Evolutionary conservation across 2,113 vertebrate genomes (phyloP), one percentile per base, ranked within the genome.

Genomic region (Pogonocichla stellata): DNA sequence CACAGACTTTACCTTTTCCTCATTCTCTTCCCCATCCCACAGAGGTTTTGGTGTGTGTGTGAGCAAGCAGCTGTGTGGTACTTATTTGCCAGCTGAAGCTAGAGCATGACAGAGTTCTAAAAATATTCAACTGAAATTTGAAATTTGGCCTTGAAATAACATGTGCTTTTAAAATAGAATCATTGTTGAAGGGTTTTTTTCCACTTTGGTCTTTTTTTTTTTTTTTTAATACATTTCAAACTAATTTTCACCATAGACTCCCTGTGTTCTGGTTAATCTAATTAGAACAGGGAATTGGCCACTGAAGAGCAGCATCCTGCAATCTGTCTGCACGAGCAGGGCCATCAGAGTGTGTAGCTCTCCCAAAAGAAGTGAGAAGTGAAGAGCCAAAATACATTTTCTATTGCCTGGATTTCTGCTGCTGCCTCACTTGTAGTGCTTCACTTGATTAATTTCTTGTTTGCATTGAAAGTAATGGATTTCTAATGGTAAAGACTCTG

Each of bases 251-350:
- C 31, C 19, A 45, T 6, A 12, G 4, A 19, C 6, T 87, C 33
- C 28, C 8, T 20, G 14, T 57, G 28, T 69, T 56, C 26, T 56
- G 7, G 8, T 66, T 75, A 74, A 58, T 62, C 25, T 64, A 31
- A 34, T 36, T 82, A 14, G 43, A 57, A n/a, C 2, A n/a, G 33
- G 56, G 15, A 47, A 25, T 19, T 56, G 26, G 43, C 7, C 33
- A 45, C 31, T 13, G 47, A 57, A 10, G 5, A 40, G 14, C 4
- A 57, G 33, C n/a, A 53, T 34, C 9, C 54, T 36, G 40, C 57
- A 42, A 57, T 22, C 19, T 51, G 12, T 26, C 29, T 2, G 0
- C 24, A 14, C 1, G 14, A 34, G 15, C 42, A 62, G 14, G 25
- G 47, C 2, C 33, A 19, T 8, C 2, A 5, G 29, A 2, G 8